Percentiles rank a stretch among this genome's conserved stretches.
Conservation (phyloP, 1,140 invertebrate genomes). For the Archivesica marissinica region DNA sequence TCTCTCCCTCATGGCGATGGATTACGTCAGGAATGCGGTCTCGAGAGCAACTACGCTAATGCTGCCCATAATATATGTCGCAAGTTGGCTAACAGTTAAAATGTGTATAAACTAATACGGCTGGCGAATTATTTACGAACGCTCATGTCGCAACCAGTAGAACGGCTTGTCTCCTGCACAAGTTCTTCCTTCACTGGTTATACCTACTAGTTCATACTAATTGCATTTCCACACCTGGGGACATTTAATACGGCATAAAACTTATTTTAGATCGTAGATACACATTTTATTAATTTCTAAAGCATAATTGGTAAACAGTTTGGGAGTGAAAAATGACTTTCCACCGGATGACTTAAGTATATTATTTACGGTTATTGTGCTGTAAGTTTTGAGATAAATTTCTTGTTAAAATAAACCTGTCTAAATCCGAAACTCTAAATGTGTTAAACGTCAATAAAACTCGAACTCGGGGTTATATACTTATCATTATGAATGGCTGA, state of each 20-base stretch:
- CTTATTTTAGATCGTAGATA: constrained; percentile 31
- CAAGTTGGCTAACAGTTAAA: too few relatives aligned
- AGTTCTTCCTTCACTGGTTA: too few relatives aligned
- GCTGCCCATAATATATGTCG: too few relatives aligned
- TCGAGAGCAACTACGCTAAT: too few relatives aligned
- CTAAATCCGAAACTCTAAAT: background rate
- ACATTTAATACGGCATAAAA: constrained; percentile 22
- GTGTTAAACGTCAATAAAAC: background rate
- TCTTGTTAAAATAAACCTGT: constrained; percentile 14
- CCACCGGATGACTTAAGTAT: background rate
- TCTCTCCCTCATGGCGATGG: too few relatives aligned
- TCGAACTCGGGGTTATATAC: too few relatives aligned
- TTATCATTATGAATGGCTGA: too few relatives aligned
- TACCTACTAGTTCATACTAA: background rate
- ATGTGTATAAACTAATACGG: too few relatives aligned
- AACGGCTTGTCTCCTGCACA: too few relatives aligned
- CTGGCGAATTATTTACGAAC: too few relatives aligned
- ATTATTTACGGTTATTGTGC: background rate
- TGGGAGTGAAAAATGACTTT: constrained; percentile 26
- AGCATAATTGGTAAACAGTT: constrained; percentile 22
- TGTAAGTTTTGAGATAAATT: background rate
- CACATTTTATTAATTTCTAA: constrained; percentile 29
- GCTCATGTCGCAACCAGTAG: too few relatives aligned
- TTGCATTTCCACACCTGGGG: constrained; percentile 21
- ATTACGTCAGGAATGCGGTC: too few relatives aligned